phyloP scores from a whole-genome alignment of 2,797 vertebrate genomes.

The Liasis olivaceus region DNA sequence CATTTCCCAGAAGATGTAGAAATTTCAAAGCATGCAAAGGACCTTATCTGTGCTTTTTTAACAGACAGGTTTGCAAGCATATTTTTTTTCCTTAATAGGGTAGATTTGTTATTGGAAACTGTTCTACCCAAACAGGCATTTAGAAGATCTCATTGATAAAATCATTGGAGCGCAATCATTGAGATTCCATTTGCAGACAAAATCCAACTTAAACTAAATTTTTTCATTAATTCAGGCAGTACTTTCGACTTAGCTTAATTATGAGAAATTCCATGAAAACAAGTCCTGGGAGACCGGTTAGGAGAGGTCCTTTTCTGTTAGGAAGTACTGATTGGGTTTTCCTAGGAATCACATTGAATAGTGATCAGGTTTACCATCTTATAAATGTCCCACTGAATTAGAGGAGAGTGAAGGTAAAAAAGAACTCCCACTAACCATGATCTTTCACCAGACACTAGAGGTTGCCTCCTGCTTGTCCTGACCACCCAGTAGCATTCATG shows the following conservation, averaged over 20 bases:
- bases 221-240: background rate
- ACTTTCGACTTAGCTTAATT: background rate
- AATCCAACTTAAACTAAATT: background rate
- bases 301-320: background rate
- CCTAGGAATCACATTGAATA: background rate
- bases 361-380: background rate
- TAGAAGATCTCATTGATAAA: background rate
- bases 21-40: conserved; percentile 96
- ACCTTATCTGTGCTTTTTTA: conserved; percentile 97
- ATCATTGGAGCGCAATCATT: background rate
- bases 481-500: background rate
- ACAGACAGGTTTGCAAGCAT: conserved; percentile 86
- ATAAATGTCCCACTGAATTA: background rate
- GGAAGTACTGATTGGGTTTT: background rate
- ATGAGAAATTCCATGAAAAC: background rate
- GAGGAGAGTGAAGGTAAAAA: background rate
- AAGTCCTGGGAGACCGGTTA: background rate
- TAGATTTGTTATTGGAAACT: conserved; percentile 28
- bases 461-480: background rate
- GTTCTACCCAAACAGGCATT: background rate
- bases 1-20: conserved; percentile 97
- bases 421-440: background rate
- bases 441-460: background rate
- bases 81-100: conserved; percentile 46
- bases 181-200: background rate